Base-by-base conservation (phyloP, 2,888 invertebrate genomes). In the Germaria angustata region DNA sequence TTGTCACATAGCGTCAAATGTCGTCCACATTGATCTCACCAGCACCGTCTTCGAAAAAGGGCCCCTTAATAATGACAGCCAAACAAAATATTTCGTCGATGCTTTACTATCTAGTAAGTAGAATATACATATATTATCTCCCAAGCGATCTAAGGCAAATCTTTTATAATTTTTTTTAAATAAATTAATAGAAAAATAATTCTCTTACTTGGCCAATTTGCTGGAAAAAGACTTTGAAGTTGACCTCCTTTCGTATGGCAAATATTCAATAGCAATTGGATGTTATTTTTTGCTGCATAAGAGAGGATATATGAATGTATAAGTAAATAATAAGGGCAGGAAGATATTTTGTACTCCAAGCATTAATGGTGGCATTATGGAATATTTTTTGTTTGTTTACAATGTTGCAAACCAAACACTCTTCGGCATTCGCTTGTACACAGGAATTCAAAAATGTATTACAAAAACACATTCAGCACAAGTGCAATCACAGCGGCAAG, bases 341-440 rank as follows among this genome's bases (percentile, higher is more conserved):
- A 51, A 51, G 39, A 4, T 15, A 28, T 6, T 71, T 11, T 24
- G 8, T 32, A 32, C 20, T 39, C 20, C 2, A 28, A 20, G 39
- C 51, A 66, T 66, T 61, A 66, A 68, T 61, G 53, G 63, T 61
- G 39, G 44, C 53, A 36, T 68, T 24, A 68, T 51, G 22, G 49
- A 53, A 44, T 51, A 61, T 68, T 24, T 51, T 51, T 79, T 44
- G 15, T 39, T 55, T 65, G 39, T 63, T 75, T 69, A 68, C 69
- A 65, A 75, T 34, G 55, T 53, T 68, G n/a, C 32, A 46, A 24
- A 36, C 7, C 17, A 53, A 53, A 53, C 9, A 53, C 32, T 6
- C 28, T 24, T 53, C 7, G 1, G 15, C 66, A 22, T 17, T 9
- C 39, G 9, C 36, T 6, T 24, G 24, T 39, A 22, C n/a, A 49